Evolutionary conservation across 2,797 vertebrate genomes (phyloP).

Genomic region (Microtus californicus): DNA sequence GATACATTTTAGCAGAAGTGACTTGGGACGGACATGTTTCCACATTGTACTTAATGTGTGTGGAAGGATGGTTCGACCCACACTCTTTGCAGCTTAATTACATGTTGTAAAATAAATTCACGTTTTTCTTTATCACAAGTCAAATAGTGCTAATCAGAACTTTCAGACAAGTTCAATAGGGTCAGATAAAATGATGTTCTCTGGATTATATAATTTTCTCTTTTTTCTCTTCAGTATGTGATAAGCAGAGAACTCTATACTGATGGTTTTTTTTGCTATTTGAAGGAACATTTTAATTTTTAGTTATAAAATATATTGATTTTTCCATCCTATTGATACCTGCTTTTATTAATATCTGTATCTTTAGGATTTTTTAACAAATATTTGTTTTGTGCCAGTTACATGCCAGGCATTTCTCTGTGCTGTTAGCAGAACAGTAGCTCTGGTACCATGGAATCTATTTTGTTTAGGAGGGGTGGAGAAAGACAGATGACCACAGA

Average conservation of each 20-base stretch:
- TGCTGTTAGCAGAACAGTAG: neutral
- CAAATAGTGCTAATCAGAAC: slow-evolving; percentile 25
- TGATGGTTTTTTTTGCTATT: slow-evolving; percentile 12
- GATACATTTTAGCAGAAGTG: neutral
- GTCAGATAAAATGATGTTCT: neutral
- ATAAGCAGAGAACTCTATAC: slow-evolving; percentile 28
- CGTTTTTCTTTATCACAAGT: slow-evolving; percentile 44
- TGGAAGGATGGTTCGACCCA: neutral
- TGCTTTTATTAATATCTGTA: slow-evolving; percentile 24
- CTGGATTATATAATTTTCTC: neutral
- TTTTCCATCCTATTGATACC: neutral
- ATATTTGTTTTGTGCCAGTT: neutral
- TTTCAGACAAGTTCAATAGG: slow-evolving; percentile 34
- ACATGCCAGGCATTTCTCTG: neutral
- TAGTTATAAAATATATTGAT: slow-evolving; percentile 13
- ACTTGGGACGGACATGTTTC: neutral
- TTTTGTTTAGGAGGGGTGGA: neutral
- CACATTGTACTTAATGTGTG: neutral
- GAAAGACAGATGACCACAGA: neutral
- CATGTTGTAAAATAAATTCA: slow-evolving; percentile 39
- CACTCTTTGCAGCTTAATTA: slow-evolving; percentile 52
- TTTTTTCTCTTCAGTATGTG: neutral
- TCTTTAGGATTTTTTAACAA: slow-evolving; percentile 32
- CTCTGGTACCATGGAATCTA: neutral
- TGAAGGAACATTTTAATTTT: slow-evolving; percentile 47